Conservation (phyloP, 2,113 vertebrate species). For the Crotalus horridus region DNA sequence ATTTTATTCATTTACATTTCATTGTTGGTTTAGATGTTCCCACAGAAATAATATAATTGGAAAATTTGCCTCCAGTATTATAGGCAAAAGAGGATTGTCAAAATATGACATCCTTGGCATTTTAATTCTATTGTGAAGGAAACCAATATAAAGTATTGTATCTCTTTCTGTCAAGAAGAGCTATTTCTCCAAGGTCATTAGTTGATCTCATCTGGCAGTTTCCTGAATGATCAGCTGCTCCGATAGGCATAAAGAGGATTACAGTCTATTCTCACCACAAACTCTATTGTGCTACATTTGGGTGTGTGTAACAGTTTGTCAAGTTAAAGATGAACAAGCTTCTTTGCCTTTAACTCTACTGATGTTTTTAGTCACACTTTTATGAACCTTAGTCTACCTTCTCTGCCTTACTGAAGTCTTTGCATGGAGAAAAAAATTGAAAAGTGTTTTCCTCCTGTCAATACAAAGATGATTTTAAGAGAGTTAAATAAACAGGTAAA, state of each 20-base stretch:
- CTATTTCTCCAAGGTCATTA: background rate
- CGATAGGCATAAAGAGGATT: background rate
- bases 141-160: background rate
- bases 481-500: background rate
- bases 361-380: background rate
- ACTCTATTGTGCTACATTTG: background rate
- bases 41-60: constrained; percentile 42
- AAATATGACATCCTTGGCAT: constrained; percentile 17
- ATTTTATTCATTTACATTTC: constrained; percentile 54
- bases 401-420: background rate
- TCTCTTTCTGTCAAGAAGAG: background rate
- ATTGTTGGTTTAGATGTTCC: constrained; percentile 44
- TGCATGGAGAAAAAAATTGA: no score
- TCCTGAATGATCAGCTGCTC: background rate
- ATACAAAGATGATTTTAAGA: background rate
- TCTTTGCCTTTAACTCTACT: background rate
- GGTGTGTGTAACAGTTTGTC: background rate
- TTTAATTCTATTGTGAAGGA: constrained; percentile 10
- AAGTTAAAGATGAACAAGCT: background rate
- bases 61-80: background rate
- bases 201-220: background rate
- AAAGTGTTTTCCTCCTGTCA: background rate
- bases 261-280: background rate
- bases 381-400: no score
- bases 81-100: constrained; percentile 5